Evolutionary conservation across 2,113 vertebrate species (phyloP), one percentile per base, ranked within the genome.

Genomic region (Trichomycterus rosablanca): DNA sequence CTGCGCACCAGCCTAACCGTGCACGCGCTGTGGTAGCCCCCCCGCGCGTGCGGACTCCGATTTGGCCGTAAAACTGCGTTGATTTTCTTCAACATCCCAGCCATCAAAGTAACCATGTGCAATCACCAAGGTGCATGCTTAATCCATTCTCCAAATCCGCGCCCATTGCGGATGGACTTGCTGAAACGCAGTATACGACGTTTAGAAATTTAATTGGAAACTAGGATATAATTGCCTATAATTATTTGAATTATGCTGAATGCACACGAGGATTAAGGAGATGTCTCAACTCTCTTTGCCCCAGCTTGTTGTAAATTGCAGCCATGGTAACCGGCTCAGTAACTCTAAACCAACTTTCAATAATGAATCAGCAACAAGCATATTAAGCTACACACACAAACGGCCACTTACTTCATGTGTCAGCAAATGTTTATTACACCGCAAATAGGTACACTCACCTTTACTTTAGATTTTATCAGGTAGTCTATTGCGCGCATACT

Each of bases 1-100:
- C 95, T 97, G 67, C 93, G 93, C 22, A 94, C 87, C 75, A 97
- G 71, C 58, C 87, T 80, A 24, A 94, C 90, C 0, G 87, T 80
- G 63, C 89, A 90, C 10, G 87, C 78, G 4, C 63, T 78, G 22
- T 88, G 82, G 43, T 88, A 85, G 19, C 80, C 77, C 42, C 74
- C 61, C 48, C 66, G 2, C 3, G 68, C 49, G 42, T 48, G 37
- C 8, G 69, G 5, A 75, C 67, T 79, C 74, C 82, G 63, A 73
- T 86, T 87, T 11, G 90, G 88, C 16, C 87, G 88, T 66, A 97
- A 91, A 68, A 88, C 81, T 8, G 92, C 88, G 44, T 94, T 71
- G 7, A 65, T 81, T 81, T 90, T 84, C 56, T 82, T 75, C 60
- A 73, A 81, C 88, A 88, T 90, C 20, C 68, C 79, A 70, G 59